Evolutionary conservation across 2,888 invertebrate genomes (phyloP).

Genomic region (Drosophila prolongata): DNA sequence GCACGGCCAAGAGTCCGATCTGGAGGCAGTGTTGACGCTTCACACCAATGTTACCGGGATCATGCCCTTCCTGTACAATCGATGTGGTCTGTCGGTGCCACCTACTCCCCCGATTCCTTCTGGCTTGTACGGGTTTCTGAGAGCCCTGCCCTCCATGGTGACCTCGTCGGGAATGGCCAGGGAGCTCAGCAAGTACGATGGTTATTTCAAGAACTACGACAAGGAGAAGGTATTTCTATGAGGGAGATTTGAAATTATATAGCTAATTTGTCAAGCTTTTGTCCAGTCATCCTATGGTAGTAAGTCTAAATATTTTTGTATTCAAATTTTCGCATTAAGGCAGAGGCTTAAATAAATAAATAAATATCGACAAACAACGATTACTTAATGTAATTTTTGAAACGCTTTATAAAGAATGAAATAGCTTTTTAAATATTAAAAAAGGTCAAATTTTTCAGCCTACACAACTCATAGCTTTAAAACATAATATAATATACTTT

Average conservation of each 20-base stretch:
- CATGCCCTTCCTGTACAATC: conserved; percentile 84
- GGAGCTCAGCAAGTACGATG: conserved; percentile 78
- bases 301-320: conserved; percentile 44
- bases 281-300: conserved; percentile 23
- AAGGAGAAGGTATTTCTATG: conserved; percentile 59
- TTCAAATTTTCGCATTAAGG: conserved; percentile 53
- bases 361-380: conserved; percentile 24
- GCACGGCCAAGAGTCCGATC: conserved; percentile 85
- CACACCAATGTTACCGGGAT: conserved; percentile 83
- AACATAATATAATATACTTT: conserved; percentile 29
- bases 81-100: conserved; percentile 81
- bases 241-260: conserved; percentile 42
- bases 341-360: conserved; percentile 29
- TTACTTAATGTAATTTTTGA: conserved; percentile 34
- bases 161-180: conserved; percentile 63
- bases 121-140: conserved; percentile 83
- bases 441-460: conserved; percentile 31
- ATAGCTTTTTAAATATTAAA: conserved; percentile 38
- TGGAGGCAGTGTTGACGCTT: conserved; percentile 82
- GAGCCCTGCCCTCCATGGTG: conserved; percentile 84
- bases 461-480: conserved; percentile 41
- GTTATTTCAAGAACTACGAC: conserved; percentile 67
- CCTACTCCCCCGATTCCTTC: conserved; percentile 84
- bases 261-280: conserved; percentile 23
- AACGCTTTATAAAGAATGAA: conserved; percentile 31